These are phyloP conservation scores for Thomomys bottae DNA, from an alignment of 2,113 vertebrate species.

Conservation along the genomic window DNA sequence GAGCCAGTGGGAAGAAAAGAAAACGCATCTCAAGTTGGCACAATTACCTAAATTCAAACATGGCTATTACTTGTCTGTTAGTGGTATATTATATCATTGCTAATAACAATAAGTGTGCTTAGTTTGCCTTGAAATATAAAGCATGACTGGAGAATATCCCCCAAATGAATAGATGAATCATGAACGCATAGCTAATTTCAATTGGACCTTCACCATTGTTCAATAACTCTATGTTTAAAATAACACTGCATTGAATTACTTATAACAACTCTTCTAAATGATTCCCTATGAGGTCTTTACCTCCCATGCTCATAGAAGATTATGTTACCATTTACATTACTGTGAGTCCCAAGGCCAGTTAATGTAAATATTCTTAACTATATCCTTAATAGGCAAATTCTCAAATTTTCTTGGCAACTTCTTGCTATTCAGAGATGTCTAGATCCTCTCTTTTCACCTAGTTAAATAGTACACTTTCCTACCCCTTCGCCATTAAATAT, in stretches of 20 bases:
- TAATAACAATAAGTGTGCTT: constrained; percentile 38
- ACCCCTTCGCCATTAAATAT: not conserved
- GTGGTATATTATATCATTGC: not conserved
- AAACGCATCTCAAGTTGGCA: constrained; percentile 55
- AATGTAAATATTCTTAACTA: constrained; percentile 26
- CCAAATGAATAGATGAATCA: constrained; percentile 7
- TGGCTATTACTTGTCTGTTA: constrained; percentile 21
- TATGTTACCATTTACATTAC: constrained; percentile 24
- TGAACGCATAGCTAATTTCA: constrained; percentile 21
- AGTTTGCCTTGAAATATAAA: constrained; percentile 20
- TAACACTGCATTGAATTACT: constrained; percentile 32
- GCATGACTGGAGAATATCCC: constrained; percentile 9
- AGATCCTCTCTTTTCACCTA: not conserved
- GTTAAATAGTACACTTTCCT: not conserved
- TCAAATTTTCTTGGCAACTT: not conserved
- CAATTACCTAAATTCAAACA: constrained; percentile 41
- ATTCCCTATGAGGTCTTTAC: not conserved
- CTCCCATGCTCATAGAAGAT: not conserved
- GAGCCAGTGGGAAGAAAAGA: constrained; percentile 55
- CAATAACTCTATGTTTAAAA: constrained; percentile 34
- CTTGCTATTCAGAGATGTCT: constrained; percentile 10
- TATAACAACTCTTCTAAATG: not conserved
- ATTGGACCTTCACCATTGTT: not conserved
- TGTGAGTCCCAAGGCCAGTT: not conserved
- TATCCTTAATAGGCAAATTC: constrained; percentile 25